phyloP scores from a whole-genome alignment of 2,888 invertebrate species.

The Silvanus unidentatus region DNA sequence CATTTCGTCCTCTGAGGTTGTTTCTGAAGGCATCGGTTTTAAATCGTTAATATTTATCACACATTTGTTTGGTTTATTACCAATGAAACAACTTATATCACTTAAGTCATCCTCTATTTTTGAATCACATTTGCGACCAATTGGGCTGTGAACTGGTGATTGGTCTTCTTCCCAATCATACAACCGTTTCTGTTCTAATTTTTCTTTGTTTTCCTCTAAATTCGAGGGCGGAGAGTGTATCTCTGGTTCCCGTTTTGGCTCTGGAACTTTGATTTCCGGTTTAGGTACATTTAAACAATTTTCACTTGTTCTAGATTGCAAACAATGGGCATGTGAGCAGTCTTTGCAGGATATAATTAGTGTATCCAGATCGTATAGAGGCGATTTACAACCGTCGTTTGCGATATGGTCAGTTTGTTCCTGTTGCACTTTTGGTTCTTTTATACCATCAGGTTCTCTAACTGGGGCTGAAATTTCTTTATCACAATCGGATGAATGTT shows the following conservation, averaged over 20 bases:
- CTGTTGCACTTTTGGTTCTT: not conserved
- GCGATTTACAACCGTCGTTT: no score
- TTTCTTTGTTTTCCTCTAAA: no score
- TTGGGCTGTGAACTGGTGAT: slow-evolving; percentile 20
- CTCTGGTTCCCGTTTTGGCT: no score
- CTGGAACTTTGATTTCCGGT: no score
- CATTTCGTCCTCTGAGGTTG: slow-evolving; percentile 23
- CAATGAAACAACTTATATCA: slow-evolving; percentile 23
- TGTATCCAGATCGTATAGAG: no score
- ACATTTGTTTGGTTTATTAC: slow-evolving; percentile 17
- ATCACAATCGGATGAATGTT: slow-evolving; percentile 10
- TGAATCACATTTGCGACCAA: slow-evolving; percentile 4
- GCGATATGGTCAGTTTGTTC: no score
- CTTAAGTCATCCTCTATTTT: slow-evolving; percentile 17
- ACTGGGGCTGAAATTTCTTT: not conserved
- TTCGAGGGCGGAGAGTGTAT: no score
- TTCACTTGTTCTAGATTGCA: no score
- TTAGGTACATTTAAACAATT: no score
- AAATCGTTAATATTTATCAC: slow-evolving; percentile 29
- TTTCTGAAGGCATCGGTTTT: slow-evolving; percentile 13
- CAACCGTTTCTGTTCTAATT: not conserved
- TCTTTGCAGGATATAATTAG: no score
- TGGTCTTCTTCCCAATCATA: slow-evolving; percentile 32
- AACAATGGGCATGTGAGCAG: no score
- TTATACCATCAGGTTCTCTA: not conserved